A percentile compares a stretch with the other conserved stretches of the same genome.
phyloP scores from a whole-genome alignment of 2,113 vertebrate species.

The Caretta caretta region DNA sequence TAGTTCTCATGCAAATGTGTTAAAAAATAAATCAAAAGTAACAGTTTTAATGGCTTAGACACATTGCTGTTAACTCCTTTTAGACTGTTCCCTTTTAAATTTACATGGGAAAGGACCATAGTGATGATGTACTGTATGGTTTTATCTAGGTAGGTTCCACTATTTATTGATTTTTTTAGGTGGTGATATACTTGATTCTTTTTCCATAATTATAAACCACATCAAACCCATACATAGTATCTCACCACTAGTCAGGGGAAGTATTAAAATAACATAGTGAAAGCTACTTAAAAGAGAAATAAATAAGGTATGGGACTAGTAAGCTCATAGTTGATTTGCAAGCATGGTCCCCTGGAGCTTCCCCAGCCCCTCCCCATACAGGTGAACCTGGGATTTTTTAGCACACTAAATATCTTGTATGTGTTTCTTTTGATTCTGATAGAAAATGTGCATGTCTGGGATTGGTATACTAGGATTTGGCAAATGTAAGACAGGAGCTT shows the following conservation, averaged over 20 bases:
- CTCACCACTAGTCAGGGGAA: neutral
- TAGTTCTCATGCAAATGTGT: neutral
- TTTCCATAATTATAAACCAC: neutral
- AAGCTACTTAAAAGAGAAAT: neutral
- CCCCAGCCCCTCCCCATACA: neutral
- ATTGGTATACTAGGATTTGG: neutral
- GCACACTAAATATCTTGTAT: neutral
- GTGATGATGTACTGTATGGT: neutral
- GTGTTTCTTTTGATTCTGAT: neutral
- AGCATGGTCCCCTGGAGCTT: neutral
- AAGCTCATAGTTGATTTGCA: neutral
- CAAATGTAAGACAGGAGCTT: neutral
- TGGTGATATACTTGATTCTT: neutral
- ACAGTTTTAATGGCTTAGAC: neutral
- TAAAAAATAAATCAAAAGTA: neutral
- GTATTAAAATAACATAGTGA: neutral
- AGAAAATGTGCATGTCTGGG: neutral
- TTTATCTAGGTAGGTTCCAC: neutral
- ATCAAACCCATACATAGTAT: neutral
- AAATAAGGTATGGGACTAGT: rapidly evolving
- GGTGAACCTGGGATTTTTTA: neutral
- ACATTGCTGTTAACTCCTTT: neutral
- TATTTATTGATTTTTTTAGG: neutral
- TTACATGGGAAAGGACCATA: neutral
- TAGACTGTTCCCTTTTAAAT: neutral